Evolutionary conservation across 2,797 vertebrate species (phyloP).

Genomic region (Protonibea diacanthus): DNA sequence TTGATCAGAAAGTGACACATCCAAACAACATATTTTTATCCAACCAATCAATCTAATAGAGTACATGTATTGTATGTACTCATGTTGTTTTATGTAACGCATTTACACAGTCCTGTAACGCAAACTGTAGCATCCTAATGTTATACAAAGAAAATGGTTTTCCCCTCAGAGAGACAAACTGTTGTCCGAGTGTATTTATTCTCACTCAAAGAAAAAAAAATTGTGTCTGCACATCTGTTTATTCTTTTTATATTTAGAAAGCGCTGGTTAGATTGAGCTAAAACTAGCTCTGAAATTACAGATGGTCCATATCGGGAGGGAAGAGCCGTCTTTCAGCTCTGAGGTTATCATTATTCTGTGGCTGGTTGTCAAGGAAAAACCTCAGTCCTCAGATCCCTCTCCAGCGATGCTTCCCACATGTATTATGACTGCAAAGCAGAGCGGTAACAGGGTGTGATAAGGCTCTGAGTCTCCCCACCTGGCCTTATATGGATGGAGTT

Average conservation of each 20-base stretch:
- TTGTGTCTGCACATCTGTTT: constrained; percentile 57
- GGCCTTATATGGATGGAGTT: constrained; percentile 73
- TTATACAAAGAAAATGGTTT: constrained; percentile 13
- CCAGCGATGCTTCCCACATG: constrained; percentile 66
- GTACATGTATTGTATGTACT: not conserved
- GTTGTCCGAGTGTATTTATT: constrained; percentile 41
- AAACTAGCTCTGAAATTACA: constrained; percentile 78
- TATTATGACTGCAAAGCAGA: constrained; percentile 65
- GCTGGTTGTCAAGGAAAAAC: constrained; percentile 65
- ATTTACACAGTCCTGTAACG: not conserved
- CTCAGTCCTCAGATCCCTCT: constrained; percentile 66
- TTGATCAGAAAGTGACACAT: not conserved
- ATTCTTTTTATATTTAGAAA: constrained; percentile 72
- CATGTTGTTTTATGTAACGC: constrained; percentile 8
- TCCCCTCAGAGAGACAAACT: constrained; percentile 17
- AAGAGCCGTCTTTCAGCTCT: constrained; percentile 58
- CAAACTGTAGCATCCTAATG: not conserved
- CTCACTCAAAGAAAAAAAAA: constrained; percentile 10
- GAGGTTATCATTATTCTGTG: constrained; percentile 80
- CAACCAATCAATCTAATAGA: not conserved
- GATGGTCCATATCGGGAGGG: constrained; percentile 63
- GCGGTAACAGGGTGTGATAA: constrained; percentile 69
- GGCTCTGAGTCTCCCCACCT: constrained; percentile 50
- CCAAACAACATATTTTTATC: too few relatives aligned
- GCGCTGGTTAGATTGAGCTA: constrained; percentile 67